Evolutionary conservation across 2,113 vertebrate species (phyloP).

Genomic region (Eublepharis macularius): DNA sequence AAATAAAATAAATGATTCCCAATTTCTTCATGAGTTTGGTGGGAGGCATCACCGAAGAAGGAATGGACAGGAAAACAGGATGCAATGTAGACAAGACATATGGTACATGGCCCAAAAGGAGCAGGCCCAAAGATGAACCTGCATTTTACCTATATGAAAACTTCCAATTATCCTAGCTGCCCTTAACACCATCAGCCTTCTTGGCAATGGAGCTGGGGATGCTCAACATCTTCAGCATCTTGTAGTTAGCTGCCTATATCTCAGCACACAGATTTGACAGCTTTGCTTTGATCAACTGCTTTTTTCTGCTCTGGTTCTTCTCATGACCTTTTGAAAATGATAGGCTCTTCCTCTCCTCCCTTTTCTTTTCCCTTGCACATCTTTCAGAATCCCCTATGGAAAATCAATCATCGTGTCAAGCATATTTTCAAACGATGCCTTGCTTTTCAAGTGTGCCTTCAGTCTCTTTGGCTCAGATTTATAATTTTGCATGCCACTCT

Average conservation of each 20-base stretch:
- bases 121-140: background rate
- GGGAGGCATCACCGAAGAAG: background rate
- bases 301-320: slow-evolving; percentile 32
- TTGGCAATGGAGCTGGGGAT: background rate
- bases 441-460: slow-evolving; percentile 13
- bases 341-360: slow-evolving; percentile 1
- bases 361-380: background rate
- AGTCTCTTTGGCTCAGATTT: background rate
- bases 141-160: background rate
- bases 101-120: background rate
- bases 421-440: slow-evolving; percentile 14
- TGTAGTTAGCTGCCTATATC: slow-evolving; percentile 13
- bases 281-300: slow-evolving; percentile 32
- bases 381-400: slow-evolving; percentile 26
- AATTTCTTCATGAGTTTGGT: background rate
- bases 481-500: slow-evolving; percentile 10
- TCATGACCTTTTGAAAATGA: slow-evolving; percentile 28
- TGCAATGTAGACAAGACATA: background rate
- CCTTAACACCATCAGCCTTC: background rate
- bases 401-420: slow-evolving; percentile 29
- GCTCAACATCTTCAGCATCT: background rate
- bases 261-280: slow-evolving; percentile 10
- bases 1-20: too few relatives aligned
- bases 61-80: background rate
- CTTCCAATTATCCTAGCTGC: background rate